These are phyloP conservation scores for Sebastes fasciatus DNA, from an alignment of 2,113 vertebrate species.

Conservation along the genomic window DNA sequence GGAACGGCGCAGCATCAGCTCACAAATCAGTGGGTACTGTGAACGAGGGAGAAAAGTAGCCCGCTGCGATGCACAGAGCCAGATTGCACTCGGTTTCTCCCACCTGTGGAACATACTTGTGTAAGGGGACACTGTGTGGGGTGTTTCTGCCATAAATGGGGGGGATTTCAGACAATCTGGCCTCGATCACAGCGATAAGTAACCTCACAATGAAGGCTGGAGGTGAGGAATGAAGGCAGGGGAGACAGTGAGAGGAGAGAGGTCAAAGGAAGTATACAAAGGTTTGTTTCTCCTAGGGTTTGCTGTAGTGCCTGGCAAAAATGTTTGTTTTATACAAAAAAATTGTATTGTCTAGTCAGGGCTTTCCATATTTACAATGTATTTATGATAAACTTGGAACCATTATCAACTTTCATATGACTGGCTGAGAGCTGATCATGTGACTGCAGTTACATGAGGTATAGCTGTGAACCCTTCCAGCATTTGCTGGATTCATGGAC, in stretches of 20 bases:
- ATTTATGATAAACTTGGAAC: not conserved
- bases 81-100: slow-evolving; percentile 16
- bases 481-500: not conserved
- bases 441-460: no score
- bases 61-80: slow-evolving; percentile 43
- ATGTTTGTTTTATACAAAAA: not conserved
- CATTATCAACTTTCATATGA: no score
- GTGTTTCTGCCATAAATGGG: slow-evolving; percentile 10
- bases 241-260: not conserved
- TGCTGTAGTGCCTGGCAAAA: not conserved
- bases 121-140: slow-evolving; percentile 2
- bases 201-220: not conserved
- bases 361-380: not conserved
- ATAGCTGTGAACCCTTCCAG: not conserved
- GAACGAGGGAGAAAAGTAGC: slow-evolving; percentile 41
- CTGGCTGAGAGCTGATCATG: no score
- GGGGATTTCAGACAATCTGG: slow-evolving; percentile 17
- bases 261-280: slow-evolving; percentile 10
- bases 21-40: slow-evolving; percentile 60
- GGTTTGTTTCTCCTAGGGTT: not conserved
- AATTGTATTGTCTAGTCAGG: not conserved
- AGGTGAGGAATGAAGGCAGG: not conserved
- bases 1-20: slow-evolving; percentile 32
- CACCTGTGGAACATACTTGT: slow-evolving; percentile 44
- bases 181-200: slow-evolving; percentile 5